phyloP scores from a whole-genome alignment of 2,888 invertebrate species.

The Epinotia bilunana region DNA sequence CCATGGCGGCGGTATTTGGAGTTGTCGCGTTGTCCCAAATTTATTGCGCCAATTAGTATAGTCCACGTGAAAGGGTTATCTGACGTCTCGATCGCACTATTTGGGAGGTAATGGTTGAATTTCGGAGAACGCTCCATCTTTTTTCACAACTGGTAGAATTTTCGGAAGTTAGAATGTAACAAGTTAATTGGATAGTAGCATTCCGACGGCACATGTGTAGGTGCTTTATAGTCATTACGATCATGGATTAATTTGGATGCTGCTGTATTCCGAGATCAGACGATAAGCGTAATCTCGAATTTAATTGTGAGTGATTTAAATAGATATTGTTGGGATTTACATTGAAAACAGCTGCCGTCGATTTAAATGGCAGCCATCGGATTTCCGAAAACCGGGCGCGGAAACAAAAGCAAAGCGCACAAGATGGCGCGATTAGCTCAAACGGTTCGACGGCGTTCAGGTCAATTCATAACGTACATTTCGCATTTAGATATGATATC shows the following conservation, averaged over 20 bases:
- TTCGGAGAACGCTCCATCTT: constrained; percentile 75
- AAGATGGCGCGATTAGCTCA: constrained; percentile 48
- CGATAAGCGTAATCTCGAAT: constrained; percentile 28
- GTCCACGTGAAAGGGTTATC: constrained; percentile 80
- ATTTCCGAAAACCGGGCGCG: constrained; percentile 52
- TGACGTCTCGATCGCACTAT: constrained; percentile 72
- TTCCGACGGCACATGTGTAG: constrained; percentile 69
- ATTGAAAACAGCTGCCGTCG: constrained; percentile 42
- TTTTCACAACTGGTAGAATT: constrained; percentile 67
- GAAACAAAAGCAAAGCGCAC: constrained; percentile 48
- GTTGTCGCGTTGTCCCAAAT: constrained; percentile 75
- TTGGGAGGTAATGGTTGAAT: constrained; percentile 82
- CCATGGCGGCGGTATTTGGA: constrained; percentile 63
- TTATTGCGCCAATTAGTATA: constrained; percentile 83
- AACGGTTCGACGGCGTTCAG: constrained; percentile 38
- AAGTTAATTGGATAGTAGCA: constrained; percentile 82
- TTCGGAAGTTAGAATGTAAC: constrained; percentile 83
- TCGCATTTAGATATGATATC: background rate
- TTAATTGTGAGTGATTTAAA: constrained; percentile 34
- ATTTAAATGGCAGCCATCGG: constrained; percentile 50
- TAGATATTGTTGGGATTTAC: constrained; percentile 38
- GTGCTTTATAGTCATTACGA: constrained; percentile 66
- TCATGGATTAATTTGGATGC: constrained; percentile 74
- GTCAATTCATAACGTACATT: background rate
- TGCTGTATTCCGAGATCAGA: constrained; percentile 57